Conservation (phyloP, 2,888 invertebrate species). For the Pheosia tremula region DNA sequence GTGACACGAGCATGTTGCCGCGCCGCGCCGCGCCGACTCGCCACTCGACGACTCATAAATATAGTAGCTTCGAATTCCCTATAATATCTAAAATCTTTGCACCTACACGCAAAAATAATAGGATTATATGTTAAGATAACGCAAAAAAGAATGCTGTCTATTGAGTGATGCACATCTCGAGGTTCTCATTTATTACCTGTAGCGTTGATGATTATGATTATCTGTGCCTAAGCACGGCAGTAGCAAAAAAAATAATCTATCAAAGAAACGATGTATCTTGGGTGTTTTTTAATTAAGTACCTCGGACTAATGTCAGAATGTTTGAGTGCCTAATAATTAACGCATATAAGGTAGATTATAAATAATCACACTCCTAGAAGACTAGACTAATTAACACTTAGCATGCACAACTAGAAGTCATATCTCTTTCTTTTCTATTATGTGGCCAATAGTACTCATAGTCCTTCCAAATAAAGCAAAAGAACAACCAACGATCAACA, state of each 20-base stretch:
- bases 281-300: too few species aligned
- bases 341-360: slow-evolving; percentile 25
- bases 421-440: too few species aligned
- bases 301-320: slow-evolving; percentile 16
- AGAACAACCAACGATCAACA: background rate
- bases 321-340: slow-evolving; percentile 30
- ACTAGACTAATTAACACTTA: too few species aligned
- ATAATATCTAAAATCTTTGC: background rate
- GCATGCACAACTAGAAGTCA: too few species aligned
- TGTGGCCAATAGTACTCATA: too few species aligned
- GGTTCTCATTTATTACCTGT: background rate
- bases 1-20: slow-evolving; percentile 51
- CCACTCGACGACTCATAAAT: slow-evolving; percentile 21
- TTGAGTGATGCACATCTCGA: too few species aligned
- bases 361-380: slow-evolving; percentile 14
- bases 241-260: too few species aligned
- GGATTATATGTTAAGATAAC: too few species aligned
- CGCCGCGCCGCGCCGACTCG: slow-evolving; percentile 33
- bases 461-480: background rate
- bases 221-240: too few species aligned
- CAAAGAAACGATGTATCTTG: too few species aligned
- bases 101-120: background rate
- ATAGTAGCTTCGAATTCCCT: slow-evolving; percentile 9
- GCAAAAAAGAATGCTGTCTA: too few species aligned
- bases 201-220: background rate